Conservation (phyloP, 2,113 vertebrate species). For the Struthidea cinerea region DNA sequence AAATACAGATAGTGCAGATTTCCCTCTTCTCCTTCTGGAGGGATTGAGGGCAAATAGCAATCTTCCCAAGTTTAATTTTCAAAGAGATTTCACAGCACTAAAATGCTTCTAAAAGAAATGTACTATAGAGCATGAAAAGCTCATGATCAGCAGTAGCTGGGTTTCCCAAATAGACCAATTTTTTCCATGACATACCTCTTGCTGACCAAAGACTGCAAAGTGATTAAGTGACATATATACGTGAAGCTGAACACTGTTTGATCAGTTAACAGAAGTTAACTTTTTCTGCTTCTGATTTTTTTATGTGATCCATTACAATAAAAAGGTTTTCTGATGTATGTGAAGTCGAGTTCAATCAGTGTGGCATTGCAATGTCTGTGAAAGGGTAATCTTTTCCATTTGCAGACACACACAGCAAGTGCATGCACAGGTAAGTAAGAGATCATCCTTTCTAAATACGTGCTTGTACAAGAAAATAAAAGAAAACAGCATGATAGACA, state of each 20-base stretch:
- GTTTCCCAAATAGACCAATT: neutral
- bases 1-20: neutral
- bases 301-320: neutral
- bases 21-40: neutral
- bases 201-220: neutral
- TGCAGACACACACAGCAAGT: neutral
- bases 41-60: neutral
- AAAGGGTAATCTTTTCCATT: neutral
- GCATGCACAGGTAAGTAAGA: neutral
- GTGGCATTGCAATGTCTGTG: neutral
- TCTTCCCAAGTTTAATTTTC: neutral
- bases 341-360: neutral
- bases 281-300: neutral
- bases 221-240: neutral
- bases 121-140: neutral
- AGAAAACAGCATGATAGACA: neutral
- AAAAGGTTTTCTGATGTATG: neutral
- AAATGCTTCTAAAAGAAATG: neutral
- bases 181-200: neutral
- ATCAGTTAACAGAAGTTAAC: neutral
- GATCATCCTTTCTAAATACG: neutral
- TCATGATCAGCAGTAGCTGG: neutral
- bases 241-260: neutral
- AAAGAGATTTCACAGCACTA: neutral
- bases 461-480: neutral